phyloP scores from a whole-genome alignment of 1,140 invertebrate species.

The Agraylea sexmaculata region DNA sequence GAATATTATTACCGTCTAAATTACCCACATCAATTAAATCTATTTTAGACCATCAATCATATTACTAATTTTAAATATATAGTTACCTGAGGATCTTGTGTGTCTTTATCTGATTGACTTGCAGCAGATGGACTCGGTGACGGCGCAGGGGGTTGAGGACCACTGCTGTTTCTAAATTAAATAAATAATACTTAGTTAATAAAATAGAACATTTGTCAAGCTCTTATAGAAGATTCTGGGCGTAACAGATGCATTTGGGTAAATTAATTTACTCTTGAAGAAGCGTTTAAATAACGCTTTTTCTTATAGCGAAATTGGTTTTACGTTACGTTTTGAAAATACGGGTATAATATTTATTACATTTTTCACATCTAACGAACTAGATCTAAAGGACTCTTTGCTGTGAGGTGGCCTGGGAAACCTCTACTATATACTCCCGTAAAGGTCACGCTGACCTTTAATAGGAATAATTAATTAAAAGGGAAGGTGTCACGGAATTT shows the following conservation, averaged over 20 bases:
- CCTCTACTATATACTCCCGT: no score
- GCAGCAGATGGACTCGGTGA: slow-evolving; percentile 42
- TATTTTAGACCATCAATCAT: no score
- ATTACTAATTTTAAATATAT: no score
- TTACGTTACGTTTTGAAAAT: neutral
- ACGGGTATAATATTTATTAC: neutral
- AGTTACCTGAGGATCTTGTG: slow-evolving; percentile 37
- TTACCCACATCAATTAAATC: no score
- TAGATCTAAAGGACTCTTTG: no score
- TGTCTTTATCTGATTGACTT: slow-evolving; percentile 43
- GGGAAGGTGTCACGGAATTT: no score
- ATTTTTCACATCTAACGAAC: no score
- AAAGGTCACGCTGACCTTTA: no score
- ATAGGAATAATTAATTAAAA: no score
- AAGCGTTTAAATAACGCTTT: neutral
- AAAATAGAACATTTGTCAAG: neutral
- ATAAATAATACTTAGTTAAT: neutral
- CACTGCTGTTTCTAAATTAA: slow-evolving; percentile 18
- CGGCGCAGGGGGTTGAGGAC: slow-evolving; percentile 28
- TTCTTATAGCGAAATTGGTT: neutral
- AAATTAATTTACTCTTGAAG: neutral
- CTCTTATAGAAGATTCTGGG: neutral
- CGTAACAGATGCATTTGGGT: neutral
- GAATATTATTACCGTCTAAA: no score
- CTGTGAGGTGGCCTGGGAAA: no score